Base-by-base conservation (phyloP, 2,888 invertebrate genomes). In the Caenorhabditis panamensis region DNA sequence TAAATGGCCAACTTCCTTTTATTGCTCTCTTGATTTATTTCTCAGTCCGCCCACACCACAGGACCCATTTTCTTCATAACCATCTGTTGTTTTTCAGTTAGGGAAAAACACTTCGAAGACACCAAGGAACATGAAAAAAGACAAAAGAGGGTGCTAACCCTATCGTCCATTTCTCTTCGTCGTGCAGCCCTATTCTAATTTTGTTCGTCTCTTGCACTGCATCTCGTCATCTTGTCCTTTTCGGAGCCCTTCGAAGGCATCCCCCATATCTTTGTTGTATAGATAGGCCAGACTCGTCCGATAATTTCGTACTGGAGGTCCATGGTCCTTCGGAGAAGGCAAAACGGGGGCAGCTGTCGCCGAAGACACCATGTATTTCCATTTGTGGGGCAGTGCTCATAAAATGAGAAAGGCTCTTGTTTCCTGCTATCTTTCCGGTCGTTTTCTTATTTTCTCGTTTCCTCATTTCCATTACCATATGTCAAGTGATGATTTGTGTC, bases 401-500 rank as follows among this genome's bases (percentile, higher is more conserved):
- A 73, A 73, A 73, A 73, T 36, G 31, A 54, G 58, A 24, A 16
- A 9, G 59, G 66, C 61, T 75, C 28, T 59, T 75, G 51, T 75
- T 75, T 66, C 75, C 49, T 73, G 37, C 18, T 51, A 41, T 2
- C 63, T 26, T 26, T 47, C 73, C 47, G 64, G n/a, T 73, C 64
- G 49, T 63, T 26, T 37, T 64, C 49, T 24, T 44, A 36, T 58
- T 37, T 37, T 26, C 54, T 49, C 44, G 41, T 58, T 66, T 73
- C 51, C 64, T 66, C 64, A 73, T 73, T 73, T 75, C 37, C 59
- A 61, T 61, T 28, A 67, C 75, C 75, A 75, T 75, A 66, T 75
- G 75, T 61, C 72, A 72, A 18, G n/a, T 47, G 47, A 47, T 47
- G 47, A n/a, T 47, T 20, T 13, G n/a, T n/a, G n/a, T 41, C 47